phyloP scores from a whole-genome alignment of 2,113 vertebrate genomes.

The Marcusenius ussheri region DNA sequence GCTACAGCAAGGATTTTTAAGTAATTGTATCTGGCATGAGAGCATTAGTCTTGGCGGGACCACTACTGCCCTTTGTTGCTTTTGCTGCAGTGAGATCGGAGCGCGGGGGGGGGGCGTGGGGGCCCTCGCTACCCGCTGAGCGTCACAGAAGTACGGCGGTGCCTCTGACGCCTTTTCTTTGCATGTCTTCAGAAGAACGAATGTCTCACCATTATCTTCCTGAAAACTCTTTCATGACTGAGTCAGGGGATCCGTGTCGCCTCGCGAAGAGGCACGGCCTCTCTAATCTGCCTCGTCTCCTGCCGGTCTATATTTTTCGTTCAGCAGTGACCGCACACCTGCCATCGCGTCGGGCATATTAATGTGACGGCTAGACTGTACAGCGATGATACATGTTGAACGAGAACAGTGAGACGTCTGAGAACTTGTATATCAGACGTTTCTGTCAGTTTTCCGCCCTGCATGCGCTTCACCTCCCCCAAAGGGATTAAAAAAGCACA shows the following conservation, averaged over 20 bases:
- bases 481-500: neutral
- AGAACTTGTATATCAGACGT: neutral
- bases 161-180: neutral
- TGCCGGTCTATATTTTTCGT: neutral
- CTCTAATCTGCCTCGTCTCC: neutral
- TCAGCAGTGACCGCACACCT: neutral
- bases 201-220: neutral
- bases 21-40: neutral
- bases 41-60: neutral
- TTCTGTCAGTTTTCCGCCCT: neutral
- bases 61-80: neutral
- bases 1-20: neutral
- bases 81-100: neutral
- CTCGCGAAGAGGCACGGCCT: neutral
- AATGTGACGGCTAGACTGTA: neutral
- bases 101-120: neutral
- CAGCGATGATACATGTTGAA: neutral
- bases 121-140: neutral
- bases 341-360: neutral
- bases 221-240: neutral
- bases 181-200: neutral
- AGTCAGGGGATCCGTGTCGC: neutral
- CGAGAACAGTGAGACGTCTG: neutral
- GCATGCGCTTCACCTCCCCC: neutral
- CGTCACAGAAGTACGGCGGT: neutral